Evolutionary conservation across 2,113 vertebrate genomes (phyloP).

Genomic region (Hemibagrus wyckioides): DNA sequence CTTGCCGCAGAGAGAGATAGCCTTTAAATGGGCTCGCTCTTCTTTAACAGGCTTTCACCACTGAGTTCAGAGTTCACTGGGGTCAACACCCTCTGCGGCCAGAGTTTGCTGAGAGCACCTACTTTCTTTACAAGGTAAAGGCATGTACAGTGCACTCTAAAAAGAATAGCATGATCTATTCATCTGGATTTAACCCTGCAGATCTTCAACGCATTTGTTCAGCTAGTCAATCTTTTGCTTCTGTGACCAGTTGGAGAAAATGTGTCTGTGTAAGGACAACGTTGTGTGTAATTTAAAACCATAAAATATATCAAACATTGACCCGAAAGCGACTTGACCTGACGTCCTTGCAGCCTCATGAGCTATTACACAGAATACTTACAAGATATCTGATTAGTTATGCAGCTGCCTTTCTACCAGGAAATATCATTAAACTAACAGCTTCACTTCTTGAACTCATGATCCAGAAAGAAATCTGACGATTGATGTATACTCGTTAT

Average conservation of each 20-base stretch:
- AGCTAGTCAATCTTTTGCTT: background rate
- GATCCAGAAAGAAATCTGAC: background rate
- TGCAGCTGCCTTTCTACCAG: background rate
- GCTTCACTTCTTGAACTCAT: background rate
- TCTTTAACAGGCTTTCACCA: constrained; percentile 89
- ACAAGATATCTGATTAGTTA: background rate
- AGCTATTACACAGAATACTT: background rate
- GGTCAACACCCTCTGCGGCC: constrained; percentile 96
- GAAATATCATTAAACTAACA: background rate
- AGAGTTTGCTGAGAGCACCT: constrained; percentile 98
- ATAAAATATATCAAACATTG: background rate
- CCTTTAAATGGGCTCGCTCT: background rate
- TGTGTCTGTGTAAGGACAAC: background rate
- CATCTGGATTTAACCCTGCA: background rate
- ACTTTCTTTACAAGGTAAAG: constrained; percentile 92
- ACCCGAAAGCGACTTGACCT: background rate
- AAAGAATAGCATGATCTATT: background rate
- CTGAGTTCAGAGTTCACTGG: constrained; percentile 98
- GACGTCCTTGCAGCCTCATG: background rate
- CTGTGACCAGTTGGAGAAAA: background rate
- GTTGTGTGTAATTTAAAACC: background rate
- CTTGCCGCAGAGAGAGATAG: background rate
- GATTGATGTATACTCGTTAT: background rate
- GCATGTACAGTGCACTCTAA: background rate
- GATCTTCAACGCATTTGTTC: background rate